Evolutionary conservation across 2,797 vertebrate genomes (phyloP).

Genomic region (Chaunax sp.): DNA sequence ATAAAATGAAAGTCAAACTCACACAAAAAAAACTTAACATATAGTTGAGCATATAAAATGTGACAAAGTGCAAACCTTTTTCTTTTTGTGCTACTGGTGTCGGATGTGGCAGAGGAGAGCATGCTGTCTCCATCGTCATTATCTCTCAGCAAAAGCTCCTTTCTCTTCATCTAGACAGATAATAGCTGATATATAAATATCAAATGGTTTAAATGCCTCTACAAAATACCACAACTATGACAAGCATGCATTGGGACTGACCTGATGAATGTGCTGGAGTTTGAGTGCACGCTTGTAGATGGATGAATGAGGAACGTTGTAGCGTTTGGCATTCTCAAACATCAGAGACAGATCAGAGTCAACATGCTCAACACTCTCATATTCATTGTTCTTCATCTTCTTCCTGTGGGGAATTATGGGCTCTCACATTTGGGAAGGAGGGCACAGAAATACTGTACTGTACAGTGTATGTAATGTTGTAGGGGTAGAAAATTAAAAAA

Average conservation of each 20-base stretch:
- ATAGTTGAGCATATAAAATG: not conserved
- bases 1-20: conserved; percentile 2
- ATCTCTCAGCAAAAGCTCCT: conserved; percentile 93
- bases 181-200: conserved; percentile 3
- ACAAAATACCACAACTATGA: not conserved
- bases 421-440: conserved; percentile 73
- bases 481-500: conserved; percentile 44
- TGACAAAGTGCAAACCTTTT: conserved; percentile 87
- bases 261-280: conserved; percentile 98
- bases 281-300: conserved; percentile 97
- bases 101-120: conserved; percentile 95
- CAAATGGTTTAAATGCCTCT: not conserved
- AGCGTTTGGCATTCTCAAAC: conserved; percentile 99
- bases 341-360: conserved; percentile 94
- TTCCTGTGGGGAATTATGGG: conserved; percentile 83
- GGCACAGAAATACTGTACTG: conserved; percentile 69
- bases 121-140: conserved; percentile 98
- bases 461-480: conserved; percentile 53
- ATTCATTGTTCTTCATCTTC: conserved; percentile 96
- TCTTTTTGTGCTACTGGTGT: conserved; percentile 93
- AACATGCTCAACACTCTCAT: conserved; percentile 94
- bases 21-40: not conserved
- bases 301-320: conserved; percentile 95
- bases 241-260: conserved; percentile 54
- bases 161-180: conserved; percentile 91